Percentiles rank a stretch among this genome's conserved stretches.
Evolutionary conservation across 2,113 vertebrate genomes (phyloP).

Genomic region (Scatophagus argus): DNA sequence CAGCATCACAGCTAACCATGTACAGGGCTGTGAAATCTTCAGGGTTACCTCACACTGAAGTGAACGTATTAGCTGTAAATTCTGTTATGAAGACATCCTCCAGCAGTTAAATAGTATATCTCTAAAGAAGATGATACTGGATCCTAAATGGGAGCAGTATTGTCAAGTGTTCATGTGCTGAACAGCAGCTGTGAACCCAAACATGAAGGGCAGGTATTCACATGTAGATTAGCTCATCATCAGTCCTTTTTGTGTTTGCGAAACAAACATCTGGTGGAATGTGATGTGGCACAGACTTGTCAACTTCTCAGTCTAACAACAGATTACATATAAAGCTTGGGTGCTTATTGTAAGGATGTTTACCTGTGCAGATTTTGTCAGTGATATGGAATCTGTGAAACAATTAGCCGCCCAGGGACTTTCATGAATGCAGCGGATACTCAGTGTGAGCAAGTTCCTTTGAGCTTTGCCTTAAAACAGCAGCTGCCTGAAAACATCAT

Average conservation of each 20-base stretch:
- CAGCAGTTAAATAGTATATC: constrained; percentile 3
- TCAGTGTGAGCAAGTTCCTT: background rate
- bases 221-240: constrained; percentile 23
- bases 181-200: constrained; percentile 51
- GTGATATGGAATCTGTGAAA: too few relatives aligned
- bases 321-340: background rate
- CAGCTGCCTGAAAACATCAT: background rate
- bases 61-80: background rate
- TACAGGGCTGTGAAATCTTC: background rate
- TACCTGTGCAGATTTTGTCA: background rate
- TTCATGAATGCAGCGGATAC: background rate
- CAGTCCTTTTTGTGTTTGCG: background rate
- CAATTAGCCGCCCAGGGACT: background rate
- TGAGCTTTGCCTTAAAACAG: background rate
- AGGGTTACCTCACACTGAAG: constrained; percentile 6
- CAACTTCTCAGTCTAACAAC: background rate
- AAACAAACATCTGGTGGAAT: constrained; percentile 43
- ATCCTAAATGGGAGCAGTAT: constrained; percentile 25
- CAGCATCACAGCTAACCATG: constrained; percentile 10
- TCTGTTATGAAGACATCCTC: constrained; percentile 29
- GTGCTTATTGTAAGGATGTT: background rate
- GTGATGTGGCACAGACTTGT: background rate
- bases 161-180: constrained; percentile 25
- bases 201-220: constrained; percentile 14
- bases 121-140: constrained; percentile 17